phyloP scores from a whole-genome alignment of 2,797 vertebrate species.

The Labeo calbasu region DNA sequence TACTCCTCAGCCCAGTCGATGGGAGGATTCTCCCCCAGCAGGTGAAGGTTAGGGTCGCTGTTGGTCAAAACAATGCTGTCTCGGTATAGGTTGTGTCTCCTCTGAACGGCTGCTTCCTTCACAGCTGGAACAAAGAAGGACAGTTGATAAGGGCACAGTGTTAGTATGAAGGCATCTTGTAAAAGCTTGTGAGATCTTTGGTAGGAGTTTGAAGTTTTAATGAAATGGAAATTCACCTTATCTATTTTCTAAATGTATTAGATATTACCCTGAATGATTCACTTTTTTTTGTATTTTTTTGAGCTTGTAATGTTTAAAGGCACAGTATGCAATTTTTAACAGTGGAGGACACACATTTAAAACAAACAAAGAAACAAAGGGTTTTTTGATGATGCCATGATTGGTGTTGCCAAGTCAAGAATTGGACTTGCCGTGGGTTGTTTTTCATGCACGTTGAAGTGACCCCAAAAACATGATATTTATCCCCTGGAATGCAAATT shows the following conservation, averaged over 20 bases:
- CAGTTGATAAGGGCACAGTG: background rate
- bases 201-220: too few relatives aligned
- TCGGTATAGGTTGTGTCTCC: conserved; percentile 93
- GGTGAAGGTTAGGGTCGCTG: conserved; percentile 92
- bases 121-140: conserved; percentile 77
- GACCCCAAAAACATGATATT: too few relatives aligned
- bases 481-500: too few relatives aligned
- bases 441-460: too few relatives aligned
- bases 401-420: too few relatives aligned
- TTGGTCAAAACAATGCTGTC: conserved; percentile 94
- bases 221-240: background rate
- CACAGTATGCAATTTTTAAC: too few relatives aligned
- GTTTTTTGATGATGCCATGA: too few relatives aligned
- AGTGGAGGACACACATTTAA: too few relatives aligned
- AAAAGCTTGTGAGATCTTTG: background rate
- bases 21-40: conserved; percentile 83
- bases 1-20: conserved; percentile 88
- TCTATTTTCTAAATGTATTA: background rate
- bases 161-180: background rate
- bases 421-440: too few relatives aligned
- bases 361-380: too few relatives aligned
- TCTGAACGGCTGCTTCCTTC: conserved; percentile 93
- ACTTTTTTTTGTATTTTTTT: background rate
- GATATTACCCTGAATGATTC: background rate
- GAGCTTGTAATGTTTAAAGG: background rate